Base-by-base conservation (phyloP, 2,113 vertebrate genomes). In the Emberiza fucata region DNA sequence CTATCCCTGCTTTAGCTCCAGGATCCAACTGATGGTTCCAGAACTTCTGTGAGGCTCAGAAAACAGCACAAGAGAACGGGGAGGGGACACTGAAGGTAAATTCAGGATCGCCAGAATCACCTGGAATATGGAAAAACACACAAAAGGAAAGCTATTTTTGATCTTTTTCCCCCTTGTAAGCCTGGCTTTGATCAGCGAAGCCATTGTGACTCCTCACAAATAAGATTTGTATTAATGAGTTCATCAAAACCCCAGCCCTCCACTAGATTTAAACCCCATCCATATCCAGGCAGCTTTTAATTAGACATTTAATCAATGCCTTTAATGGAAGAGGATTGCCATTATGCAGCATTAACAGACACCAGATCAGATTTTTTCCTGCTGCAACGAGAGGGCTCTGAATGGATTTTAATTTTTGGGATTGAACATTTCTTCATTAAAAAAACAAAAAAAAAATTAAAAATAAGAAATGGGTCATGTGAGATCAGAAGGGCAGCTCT, bases 221-320 rank as follows among this genome's bases (percentile, higher is more conserved):
- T 92, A 50, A 87, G 54, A 61, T 68, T 39, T 54, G 33, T 77
- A 28, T 91, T 77, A 80, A 94, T 31, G 81, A 94, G 84, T 69
- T 82, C 84, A 80, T 91, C 81, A 79, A 79, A 92, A 72, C 47
- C 84, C 57, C 61, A 35, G 29, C 48, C 45, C 50, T 90, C 16
- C 45, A 35, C 66, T 89, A 2, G 25, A 85, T 87, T 71, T 76
- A 65, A 89, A 72, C 57, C 40, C 28, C 81, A 72, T 23, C 66
- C 17, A 20, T 50, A 76, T 23, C 66, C 68, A 19, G 45, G n/a
- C 81, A 76, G 75, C 86, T 82, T 81, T 85, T 95, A 91, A 92
- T 85, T 57, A 89, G 94, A 39, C 78, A 44, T 50, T 69, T 94
- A 94, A 89, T 97, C 86, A 70, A 94, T 77, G 23, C 9, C 42